Evolutionary conservation across 2,113 vertebrate genomes (phyloP).

Genomic region (Prolemur simus): DNA sequence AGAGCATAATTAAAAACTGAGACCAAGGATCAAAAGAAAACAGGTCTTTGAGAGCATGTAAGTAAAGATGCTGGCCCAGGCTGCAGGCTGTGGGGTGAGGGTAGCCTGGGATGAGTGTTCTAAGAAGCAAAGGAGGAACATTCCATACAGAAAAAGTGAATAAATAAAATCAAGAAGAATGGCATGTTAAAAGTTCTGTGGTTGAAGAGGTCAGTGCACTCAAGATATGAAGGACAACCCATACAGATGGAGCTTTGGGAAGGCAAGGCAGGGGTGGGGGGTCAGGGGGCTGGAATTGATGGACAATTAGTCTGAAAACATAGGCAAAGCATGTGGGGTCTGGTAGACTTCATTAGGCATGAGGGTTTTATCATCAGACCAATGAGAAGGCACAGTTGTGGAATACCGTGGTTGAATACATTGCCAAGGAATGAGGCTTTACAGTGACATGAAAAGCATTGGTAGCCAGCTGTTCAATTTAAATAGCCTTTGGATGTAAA

Average conservation of each 20-base stretch:
- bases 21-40: background rate
- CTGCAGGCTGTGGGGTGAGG: background rate
- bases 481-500: background rate
- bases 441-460: background rate
- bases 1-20: background rate
- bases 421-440: background rate
- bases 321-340: background rate
- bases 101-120: background rate
- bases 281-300: background rate
- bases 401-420: background rate
- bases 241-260: background rate
- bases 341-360: background rate
- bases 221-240: background rate
- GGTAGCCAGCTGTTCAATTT: background rate
- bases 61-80: background rate
- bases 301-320: background rate
- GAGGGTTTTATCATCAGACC: background rate
- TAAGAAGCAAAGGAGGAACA: background rate
- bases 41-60: accelerated
- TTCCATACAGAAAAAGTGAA: background rate
- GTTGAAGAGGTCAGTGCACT: background rate
- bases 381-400: background rate
- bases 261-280: background rate
- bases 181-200: background rate
- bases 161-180: background rate